Evolutionary conservation across 2,797 vertebrate genomes (phyloP), one percentile per base, ranked within the genome.

Genomic region (Onychomys torridus): DNA sequence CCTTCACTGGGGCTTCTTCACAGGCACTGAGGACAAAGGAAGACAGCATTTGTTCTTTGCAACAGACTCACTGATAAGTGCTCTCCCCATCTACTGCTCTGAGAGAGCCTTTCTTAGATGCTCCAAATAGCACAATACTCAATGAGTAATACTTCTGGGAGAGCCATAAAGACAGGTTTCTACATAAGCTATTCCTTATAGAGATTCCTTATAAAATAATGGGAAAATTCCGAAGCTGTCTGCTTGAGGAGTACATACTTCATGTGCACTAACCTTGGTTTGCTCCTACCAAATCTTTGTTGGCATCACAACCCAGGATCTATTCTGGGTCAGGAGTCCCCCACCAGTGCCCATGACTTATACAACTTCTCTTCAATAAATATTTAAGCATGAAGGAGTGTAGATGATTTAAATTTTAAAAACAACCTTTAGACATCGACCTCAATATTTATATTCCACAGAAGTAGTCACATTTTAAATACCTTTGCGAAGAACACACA

Each of bases 361-460:
- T 10, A 88, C 40, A 96, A 86, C 71, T 95, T 95, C 89, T 94
- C 79, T 78, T 94, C 95, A 82, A 97, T 96, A 97, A 97, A 97
- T 97, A 97, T 97, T 97, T 96, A 97, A 98, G 46, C 49, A 93
- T 29, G 84, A 96, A 94, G 55, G 73, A 93, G 95, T 46, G 5
- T 34, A 91, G 87, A 78, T 94, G 90, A 96, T 97, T 97, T 96
- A 93, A 97, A 97, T 97, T 97, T 98, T 88, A 93, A 97, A 97
- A 97, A 96, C 6, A 96, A 98, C 97, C 97, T 98, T 97, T 96
- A 97, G 71, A 96, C 86, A 93, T 75, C 76, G 89, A 94, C 92
- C 82, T 97, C 95, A 96, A 95, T 96, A 97, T 98, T 98, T 98
- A 96, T 95, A 98, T 98, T 98, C 94, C 87, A 96, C 37, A 89